Base-by-base conservation (phyloP, 2,113 vertebrate genomes). In the Colius striatus region DNA sequence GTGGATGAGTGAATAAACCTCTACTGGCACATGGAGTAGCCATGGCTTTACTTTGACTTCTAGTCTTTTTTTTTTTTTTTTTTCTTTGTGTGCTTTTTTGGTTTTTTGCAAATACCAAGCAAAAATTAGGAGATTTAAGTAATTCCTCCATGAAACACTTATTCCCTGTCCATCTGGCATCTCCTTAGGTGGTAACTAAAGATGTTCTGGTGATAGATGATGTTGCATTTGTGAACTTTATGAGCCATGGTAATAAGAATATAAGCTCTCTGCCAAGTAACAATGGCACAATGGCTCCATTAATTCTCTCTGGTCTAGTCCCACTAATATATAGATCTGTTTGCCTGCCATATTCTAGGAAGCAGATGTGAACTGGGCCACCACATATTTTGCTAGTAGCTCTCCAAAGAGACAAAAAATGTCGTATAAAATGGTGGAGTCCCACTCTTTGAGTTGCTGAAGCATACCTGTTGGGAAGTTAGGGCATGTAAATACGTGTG, bases 141-240 rank as follows among this genome's bases (percentile, higher is more conserved):
- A 26, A 74, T 72, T 77, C 11, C 57, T 78, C 36, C 73, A 67
- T 36, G 34, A 90, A 84, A 94, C 89, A 57, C 57, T 80, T 91
- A 77, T 72, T 93, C 92, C 60, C 57, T 34, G n/a, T 17, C 83
- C 94, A 89, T 93, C 68, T 97, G 95, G 90, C 34, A 61, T 34
- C 68, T 68, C 73, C 70, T 95, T 86, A 90, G 86, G 65, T 93
- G 86, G 86, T 51, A 88, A 74, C 76, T 92, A 53, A 88, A 81
- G 83, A 93, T 34, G 4, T 84, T 90, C 51, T 89, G 48, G 27
- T 95, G 94, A 95, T 84, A 86, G 65, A 96, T 92, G 92, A 81
- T 43, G 57, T 89, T 92, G 57, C 53, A 67, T 96, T 90, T 93
- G 45, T 92, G 73, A 85, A 93, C 68, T 89, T 94, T 92, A 94